Conservation (phyloP, 2,888 invertebrate species). For the Ligdia adustata region DNA sequence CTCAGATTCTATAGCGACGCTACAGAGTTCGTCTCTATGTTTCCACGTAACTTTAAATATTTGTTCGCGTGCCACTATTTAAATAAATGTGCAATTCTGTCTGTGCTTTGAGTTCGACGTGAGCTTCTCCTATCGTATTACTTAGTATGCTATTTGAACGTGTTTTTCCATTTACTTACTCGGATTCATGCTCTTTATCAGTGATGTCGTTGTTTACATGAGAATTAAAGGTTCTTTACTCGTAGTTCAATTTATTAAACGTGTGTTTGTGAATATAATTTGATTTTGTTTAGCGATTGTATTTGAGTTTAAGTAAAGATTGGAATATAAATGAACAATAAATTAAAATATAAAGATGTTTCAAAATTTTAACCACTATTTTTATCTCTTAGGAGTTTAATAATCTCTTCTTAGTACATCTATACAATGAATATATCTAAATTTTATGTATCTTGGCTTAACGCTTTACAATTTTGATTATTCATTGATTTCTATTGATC, state of each 20-base stretch:
- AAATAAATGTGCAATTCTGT: slow-evolving; percentile 62
- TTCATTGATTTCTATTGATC: too few species aligned
- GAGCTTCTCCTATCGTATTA: slow-evolving; percentile 41
- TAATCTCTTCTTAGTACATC: too few species aligned
- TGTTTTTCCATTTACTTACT: slow-evolving; percentile 43
- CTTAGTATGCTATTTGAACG: slow-evolving; percentile 45
- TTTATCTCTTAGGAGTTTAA: too few species aligned
- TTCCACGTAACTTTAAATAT: slow-evolving; percentile 60
- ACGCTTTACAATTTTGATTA: too few species aligned
- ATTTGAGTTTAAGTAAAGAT: background rate
- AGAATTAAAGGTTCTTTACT: slow-evolving; percentile 3
- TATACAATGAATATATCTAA: too few species aligned
- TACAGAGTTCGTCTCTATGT: slow-evolving; percentile 64
- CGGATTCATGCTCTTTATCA: slow-evolving; percentile 36
- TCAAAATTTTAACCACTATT: too few species aligned
- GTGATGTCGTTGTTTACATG: slow-evolving; percentile 34
- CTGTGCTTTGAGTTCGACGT: slow-evolving; percentile 53
- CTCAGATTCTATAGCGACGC: too few species aligned
- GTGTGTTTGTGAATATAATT: background rate
- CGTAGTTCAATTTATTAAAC: slow-evolving; percentile 1
- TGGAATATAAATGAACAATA: too few species aligned
- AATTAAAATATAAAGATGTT: too few species aligned
- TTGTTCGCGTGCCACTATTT: slow-evolving; percentile 63
- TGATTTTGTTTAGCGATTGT: background rate
- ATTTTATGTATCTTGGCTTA: too few species aligned